Percentiles rank a stretch among this genome's conserved stretches.
These are phyloP conservation scores for Trichonephila clavipes DNA, from an alignment of 1,140 invertebrate genomes.

Conservation along the genomic window DNA sequence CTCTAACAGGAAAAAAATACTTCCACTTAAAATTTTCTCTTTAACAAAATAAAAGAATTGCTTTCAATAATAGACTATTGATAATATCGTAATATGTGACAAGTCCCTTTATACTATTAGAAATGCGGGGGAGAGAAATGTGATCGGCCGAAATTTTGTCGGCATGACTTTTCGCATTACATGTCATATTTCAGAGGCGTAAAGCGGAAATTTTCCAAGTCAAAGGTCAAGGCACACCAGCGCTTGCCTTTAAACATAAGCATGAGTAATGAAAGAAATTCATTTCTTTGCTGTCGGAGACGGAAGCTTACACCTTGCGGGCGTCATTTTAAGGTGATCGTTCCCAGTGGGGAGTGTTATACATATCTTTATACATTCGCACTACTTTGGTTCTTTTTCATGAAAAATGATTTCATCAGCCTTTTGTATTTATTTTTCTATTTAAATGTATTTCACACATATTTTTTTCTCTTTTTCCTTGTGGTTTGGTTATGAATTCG, in stretches of 20 bases:
- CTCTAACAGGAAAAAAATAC: no score
- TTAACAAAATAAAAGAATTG: not conserved
- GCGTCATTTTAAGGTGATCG: not conserved
- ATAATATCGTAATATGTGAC: slow-evolving; percentile 21
- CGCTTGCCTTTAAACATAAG: slow-evolving; percentile 38
- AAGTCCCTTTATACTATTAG: slow-evolving; percentile 6
- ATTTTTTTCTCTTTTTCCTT: no score
- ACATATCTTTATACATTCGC: not conserved
- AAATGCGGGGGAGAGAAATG: slow-evolving; percentile 31
- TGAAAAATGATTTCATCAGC: not conserved
- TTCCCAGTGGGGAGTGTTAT: not conserved
- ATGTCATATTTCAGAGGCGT: slow-evolving; percentile 60
- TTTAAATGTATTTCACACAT: no score
- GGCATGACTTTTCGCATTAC: slow-evolving; percentile 53
- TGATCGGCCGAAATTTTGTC: slow-evolving; percentile 55
- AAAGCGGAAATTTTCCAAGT: slow-evolving; percentile 62
- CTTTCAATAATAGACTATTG: not conserved
- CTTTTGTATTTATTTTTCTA: not conserved
- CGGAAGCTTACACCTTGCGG: not conserved
- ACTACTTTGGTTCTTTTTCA: not conserved
- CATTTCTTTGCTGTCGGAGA: not conserved
- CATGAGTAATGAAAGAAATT: slow-evolving; percentile 59
- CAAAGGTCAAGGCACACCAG: slow-evolving; percentile 42
- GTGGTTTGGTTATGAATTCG: no score
- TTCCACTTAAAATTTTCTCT: no score